A percentile compares a stretch with the other conserved stretches of the same genome.
Conservation (phyloP, 2,797 vertebrate species). For the Clamator glandarius region DNA sequence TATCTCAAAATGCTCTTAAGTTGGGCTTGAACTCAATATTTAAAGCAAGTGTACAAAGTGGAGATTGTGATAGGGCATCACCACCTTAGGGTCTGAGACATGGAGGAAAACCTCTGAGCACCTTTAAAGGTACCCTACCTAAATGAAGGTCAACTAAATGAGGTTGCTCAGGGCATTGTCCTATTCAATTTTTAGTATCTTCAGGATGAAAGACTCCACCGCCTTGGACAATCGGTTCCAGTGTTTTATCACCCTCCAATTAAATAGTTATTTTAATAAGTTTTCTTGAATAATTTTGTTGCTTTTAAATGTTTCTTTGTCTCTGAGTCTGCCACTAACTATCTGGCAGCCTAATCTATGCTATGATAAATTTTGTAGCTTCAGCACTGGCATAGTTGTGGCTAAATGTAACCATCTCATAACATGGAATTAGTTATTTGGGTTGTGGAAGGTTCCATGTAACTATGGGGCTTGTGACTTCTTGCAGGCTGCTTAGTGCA, state of each 20-base stretch:
- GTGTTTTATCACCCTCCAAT: neutral
- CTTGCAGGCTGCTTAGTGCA: neutral
- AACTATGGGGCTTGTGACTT: neutral
- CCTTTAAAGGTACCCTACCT: neutral
- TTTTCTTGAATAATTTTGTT: neutral
- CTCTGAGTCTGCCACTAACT: neutral
- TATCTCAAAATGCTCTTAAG: neutral
- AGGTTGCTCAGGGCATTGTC: neutral
- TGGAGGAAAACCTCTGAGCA: fast-evolving
- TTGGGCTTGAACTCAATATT: neutral
- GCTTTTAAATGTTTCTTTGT: neutral
- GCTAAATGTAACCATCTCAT: neutral
- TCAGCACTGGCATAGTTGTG: neutral
- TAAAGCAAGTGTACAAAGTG: neutral
- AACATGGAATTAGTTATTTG: neutral
- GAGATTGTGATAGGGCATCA: neutral
- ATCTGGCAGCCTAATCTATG: neutral
- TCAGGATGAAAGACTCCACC: neutral
- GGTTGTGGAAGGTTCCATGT: neutral
- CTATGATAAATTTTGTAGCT: neutral
- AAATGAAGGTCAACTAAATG: neutral
- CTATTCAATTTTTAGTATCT: neutral
- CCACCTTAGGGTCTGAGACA: neutral
- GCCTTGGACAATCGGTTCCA: neutral
- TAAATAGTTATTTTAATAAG: neutral